Evolutionary conservation across 53 echinoderm and acorn worm species (phyloP), one percentile per base, ranked within the genome.

Genomic region (Henricia sp.): DNA sequence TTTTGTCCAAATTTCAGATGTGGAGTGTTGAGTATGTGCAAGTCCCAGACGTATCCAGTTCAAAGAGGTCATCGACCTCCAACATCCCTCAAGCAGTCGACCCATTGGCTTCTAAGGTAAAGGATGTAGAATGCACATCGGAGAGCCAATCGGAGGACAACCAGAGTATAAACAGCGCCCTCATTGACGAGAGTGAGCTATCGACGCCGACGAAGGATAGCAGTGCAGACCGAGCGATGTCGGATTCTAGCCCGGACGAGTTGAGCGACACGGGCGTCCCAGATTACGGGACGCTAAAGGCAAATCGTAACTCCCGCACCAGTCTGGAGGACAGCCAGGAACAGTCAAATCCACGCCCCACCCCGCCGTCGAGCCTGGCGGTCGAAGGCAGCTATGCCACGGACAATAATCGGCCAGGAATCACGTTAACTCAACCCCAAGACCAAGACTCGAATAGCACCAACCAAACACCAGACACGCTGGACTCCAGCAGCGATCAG

Each of bases 21-120:
- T 97, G 97, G 97, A 93, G 97, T 80, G 90, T 94, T 1, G 97
- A 97, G 84, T 97, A 94, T 46, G 97, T 97, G 19, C 97, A 97
- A 72, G 94, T 97, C 38, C 97, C 97, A 0, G 94, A 96, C 57
- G 62, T 75, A 27, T 76, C 86, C 23, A 76, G 51, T 53, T 75
- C 75, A 1, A 76, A 68, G 20, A 50, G 76, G 37, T 86, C 86
- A 2, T 86, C 86, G 0, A 67, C 76, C 41, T 75, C 86, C 1
- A 86, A 86, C 67, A 66, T 68, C 59, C 30, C 56, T 16, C 86
- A 74, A 41, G 17, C 86, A n/a, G 86, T 60, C 3, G 86, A 76
- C 26, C 28, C 46, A 34, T 55, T 86, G n/a, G 75, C 41, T 9
- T 51, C 67, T 5, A 86, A 86, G 54, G 76, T 86, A 55, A 86